These are phyloP conservation scores for Tetraneura akinire DNA, from an alignment of 1,140 invertebrate species.

Conservation along the genomic window DNA sequence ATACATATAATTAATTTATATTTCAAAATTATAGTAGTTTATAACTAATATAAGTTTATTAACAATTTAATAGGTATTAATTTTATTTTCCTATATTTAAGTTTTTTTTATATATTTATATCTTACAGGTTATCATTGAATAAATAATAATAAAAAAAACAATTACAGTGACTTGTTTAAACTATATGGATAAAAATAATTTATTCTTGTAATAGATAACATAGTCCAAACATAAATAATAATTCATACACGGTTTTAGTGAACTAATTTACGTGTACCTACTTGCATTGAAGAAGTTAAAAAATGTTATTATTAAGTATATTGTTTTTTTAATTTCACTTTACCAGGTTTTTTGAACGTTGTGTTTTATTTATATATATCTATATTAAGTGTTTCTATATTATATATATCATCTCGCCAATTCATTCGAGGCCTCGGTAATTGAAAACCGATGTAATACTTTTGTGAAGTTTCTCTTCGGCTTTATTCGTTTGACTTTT, in stretches of 20 bases:
- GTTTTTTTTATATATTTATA: no score
- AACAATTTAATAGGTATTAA: no score
- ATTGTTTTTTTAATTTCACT: not conserved
- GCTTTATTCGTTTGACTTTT: conserved; percentile 18
- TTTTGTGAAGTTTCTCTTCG: not conserved
- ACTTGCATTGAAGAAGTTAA: conserved; percentile 2
- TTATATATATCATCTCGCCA: conserved; percentile 6
- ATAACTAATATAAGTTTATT: no score
- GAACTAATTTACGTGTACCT: not conserved
- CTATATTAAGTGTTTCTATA: conserved; percentile 12
- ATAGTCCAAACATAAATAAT: conserved; percentile 11
- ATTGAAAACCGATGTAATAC: conserved; percentile 28
- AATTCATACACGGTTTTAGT: not conserved
- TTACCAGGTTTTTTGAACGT: conserved; percentile 25
- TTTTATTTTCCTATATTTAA: no score
- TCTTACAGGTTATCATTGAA: no score
- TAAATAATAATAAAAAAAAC: no score
- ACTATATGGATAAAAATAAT: not conserved
- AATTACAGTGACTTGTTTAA: no score
- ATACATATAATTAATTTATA: no score
- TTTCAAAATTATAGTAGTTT: no score
- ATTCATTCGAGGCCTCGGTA: not conserved
- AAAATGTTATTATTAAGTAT: not conserved
- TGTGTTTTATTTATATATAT: not conserved
- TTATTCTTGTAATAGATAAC: conserved; percentile 3